Evolutionary conservation across 2,113 vertebrate genomes (phyloP), one percentile per base, ranked within the genome.

Genomic region (Perca flavescens): DNA sequence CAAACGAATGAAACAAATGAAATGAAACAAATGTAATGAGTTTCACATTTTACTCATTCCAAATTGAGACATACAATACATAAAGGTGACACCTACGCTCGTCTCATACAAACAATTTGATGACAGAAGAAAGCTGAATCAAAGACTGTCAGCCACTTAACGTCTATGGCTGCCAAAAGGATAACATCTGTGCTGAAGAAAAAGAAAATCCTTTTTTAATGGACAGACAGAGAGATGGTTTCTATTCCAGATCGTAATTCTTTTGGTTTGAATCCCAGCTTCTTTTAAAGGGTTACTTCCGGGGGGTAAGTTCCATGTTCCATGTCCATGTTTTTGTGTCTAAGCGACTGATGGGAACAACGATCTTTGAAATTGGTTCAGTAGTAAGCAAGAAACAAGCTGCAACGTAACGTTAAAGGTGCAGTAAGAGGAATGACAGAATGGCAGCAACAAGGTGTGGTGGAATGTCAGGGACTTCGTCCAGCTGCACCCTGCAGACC

Each of bases 51-150:
- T 63, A 31, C 47, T 74, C 67, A 5, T 13, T n/a, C 63, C 6
- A 0, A n/a, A 68, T 77, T 17, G 15, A 80, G 70, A 65, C 50
- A 6, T 6, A 28, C n/a, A 3, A 66, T 13, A n/a, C 57, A 77
- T 58, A 63, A n/a, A 68, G 76, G 66, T 66, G 75, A 82, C 86
- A 47, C 69, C 61, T 72, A 62, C 74, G 2, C 69, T 74, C 16
- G 0, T 3, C 74, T 63, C 13, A 0, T 6, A 2, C 34, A n/a
- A 15, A 0, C 2, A 46, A 47, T 40, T 11, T 34, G 25, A 60
- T 6, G 65, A 40, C 19, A 36, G 70, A 79, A 66, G 36, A 66
- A 79, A 65, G 34, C 66, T 0, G 10, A 56, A 40, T n/a, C 5
- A 49, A 54, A 77, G 74, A 63, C 66, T 28, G 19, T 16, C 34